phyloP scores from a whole-genome alignment of 2,797 vertebrate species.

The Poecilia velifera region DNA sequence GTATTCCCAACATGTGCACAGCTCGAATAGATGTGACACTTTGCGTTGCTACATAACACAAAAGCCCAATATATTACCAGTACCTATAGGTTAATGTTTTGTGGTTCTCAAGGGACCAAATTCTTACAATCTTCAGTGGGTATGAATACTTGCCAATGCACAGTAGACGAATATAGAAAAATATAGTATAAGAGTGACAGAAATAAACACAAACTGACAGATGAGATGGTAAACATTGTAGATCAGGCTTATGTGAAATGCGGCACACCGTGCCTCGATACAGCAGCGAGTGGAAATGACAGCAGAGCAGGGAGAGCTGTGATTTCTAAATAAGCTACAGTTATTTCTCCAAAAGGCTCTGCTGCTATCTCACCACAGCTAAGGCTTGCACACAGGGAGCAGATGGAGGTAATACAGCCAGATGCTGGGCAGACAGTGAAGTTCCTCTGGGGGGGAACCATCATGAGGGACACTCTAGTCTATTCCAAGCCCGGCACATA shows the following conservation, averaged over 20 bases:
- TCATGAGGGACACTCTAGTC: conserved; percentile 30
- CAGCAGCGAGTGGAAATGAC: conserved; percentile 12
- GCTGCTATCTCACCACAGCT: conserved; percentile 56
- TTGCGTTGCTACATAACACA: neutral
- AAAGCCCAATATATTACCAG: neutral
- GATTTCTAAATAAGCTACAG: conserved; percentile 58
- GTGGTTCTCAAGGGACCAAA: neutral
- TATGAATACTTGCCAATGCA: neutral
- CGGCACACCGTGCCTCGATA: conserved; percentile 6
- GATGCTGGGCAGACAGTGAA: conserved; percentile 41
- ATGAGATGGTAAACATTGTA: conserved; percentile 13
- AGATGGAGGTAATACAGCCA: conserved; percentile 68
- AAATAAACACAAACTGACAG: neutral
- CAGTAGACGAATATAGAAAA: conserved; percentile 7
- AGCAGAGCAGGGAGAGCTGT: conserved; percentile 10
- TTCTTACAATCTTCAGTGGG: neutral
- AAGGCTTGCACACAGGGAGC: conserved; percentile 57
- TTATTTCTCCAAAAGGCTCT: conserved; percentile 51
- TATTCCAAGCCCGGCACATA: conserved; percentile 46
- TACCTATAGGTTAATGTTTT: neutral
- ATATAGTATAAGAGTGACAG: neutral
- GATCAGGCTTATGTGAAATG: conserved; percentile 24
- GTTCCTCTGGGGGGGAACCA: conserved; percentile 41
- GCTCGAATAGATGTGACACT: neutral
- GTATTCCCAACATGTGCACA: neutral